These are phyloP conservation scores for Apogon talboti DNA, from an alignment of 2,797 vertebrate genomes.

Conservation along the genomic window DNA sequence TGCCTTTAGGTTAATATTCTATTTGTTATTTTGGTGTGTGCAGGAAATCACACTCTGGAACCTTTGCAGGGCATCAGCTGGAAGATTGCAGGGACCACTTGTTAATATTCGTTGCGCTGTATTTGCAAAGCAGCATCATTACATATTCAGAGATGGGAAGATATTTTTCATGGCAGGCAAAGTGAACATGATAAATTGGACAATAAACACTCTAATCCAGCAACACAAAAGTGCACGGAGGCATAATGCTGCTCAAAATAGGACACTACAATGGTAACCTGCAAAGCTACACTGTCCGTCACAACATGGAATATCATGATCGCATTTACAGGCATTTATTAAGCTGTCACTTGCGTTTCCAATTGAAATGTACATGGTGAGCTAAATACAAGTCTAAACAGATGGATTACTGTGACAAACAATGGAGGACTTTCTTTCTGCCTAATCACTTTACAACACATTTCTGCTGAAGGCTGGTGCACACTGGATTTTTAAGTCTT, in stretches of 20 bases:
- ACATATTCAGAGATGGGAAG: slow-evolving; percentile 74
- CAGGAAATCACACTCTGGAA: slow-evolving; percentile 50
- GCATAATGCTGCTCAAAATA: slow-evolving; percentile 70
- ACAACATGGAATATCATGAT: slow-evolving; percentile 46
- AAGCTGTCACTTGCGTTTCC: slow-evolving; percentile 46
- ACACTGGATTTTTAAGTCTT: no score
- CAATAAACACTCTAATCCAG: slow-evolving; percentile 82
- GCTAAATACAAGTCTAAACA: slow-evolving; percentile 5
- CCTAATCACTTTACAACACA: no score
- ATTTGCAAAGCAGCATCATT: slow-evolving; percentile 73
- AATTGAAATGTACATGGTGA: slow-evolving; percentile 50
- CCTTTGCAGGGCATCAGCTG: slow-evolving; percentile 57
- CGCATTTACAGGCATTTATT: slow-evolving; percentile 55
- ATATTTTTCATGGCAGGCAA: slow-evolving; percentile 76
- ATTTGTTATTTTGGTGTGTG: slow-evolving; percentile 59
- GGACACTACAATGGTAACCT: slow-evolving; percentile 53
- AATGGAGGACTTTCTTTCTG: slow-evolving; percentile 13
- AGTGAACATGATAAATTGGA: slow-evolving; percentile 82
- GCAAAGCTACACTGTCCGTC: slow-evolving; percentile 34
- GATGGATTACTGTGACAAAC: slow-evolving; percentile 26
- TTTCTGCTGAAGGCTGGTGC: no score
- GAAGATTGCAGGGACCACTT: slow-evolving; percentile 61
- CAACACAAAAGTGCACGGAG: slow-evolving; percentile 70
- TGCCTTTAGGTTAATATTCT: slow-evolving; percentile 55
- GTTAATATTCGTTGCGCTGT: slow-evolving; percentile 74